A percentile compares a stretch with the other conserved stretches of the same genome.
phyloP scores from a whole-genome alignment of 2,113 vertebrate species.

The Syngnathus typhle region DNA sequence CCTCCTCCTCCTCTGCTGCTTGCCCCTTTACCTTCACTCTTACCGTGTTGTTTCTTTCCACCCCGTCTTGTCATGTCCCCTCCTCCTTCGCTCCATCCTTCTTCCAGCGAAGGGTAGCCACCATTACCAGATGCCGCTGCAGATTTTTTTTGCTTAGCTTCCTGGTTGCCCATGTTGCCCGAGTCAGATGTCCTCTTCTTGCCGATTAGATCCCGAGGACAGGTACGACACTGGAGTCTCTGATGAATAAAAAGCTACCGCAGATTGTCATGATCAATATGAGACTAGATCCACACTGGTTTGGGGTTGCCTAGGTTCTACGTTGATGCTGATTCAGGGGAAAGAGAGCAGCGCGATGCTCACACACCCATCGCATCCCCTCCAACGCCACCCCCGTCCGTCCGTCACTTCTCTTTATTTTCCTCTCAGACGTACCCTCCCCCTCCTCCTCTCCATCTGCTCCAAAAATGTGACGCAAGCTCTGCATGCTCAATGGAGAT shows the following conservation, averaged over 20 bases:
- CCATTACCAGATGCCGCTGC: conserved; percentile 65
- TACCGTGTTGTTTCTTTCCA: conserved; percentile 78
- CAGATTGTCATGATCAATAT: conserved; percentile 3
- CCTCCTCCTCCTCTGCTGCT: neutral
- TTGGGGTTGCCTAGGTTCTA: conserved; percentile 56
- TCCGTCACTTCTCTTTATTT: conserved; percentile 10
- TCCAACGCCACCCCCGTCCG: neutral
- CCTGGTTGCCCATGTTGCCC: conserved; percentile 90
- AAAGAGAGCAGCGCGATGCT: conserved; percentile 19
- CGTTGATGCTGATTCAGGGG: conserved; percentile 65
- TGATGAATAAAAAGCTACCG: conserved; percentile 15
- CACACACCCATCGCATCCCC: conserved; percentile 58
- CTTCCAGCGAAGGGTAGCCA: conserved; percentile 72
- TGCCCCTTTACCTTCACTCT: conserved; percentile 75
- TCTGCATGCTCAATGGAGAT: conserved; percentile 34
- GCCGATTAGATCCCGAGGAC: conserved; percentile 1
- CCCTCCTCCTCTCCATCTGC: conserved; percentile 68
- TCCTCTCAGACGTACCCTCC: conserved; percentile 22
- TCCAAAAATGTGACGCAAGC: conserved; percentile 73
- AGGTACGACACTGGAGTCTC: conserved; percentile 30
- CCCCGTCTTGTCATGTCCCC: conserved; percentile 81
- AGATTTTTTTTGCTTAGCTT: conserved; percentile 84
- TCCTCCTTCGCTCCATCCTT: conserved; percentile 76
- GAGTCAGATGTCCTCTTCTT: conserved; percentile 9
- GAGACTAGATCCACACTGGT: conserved; percentile 26